Evolutionary conservation across 2,888 invertebrate genomes (phyloP).

Genomic region (Tenthredo amoena): DNA sequence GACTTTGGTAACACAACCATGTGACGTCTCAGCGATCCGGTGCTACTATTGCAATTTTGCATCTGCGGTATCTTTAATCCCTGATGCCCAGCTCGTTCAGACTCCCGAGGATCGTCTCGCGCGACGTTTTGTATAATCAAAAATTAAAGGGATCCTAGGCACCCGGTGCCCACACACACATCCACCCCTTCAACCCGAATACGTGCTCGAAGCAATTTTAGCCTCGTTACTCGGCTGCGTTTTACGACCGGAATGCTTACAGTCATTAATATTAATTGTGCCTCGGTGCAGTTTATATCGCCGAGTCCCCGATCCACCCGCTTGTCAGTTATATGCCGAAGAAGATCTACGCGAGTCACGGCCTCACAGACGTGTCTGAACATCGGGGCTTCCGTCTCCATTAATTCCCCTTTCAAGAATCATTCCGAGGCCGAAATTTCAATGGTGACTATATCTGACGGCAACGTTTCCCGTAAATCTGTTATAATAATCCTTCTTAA

Average conservation of each 20-base stretch:
- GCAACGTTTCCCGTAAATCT: not conserved
- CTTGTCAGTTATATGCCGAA: not conserved
- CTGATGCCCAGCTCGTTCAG: not conserved
- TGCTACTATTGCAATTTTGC: not conserved
- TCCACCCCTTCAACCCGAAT: not conserved
- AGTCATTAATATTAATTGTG: constrained; percentile 29
- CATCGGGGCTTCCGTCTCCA: not conserved
- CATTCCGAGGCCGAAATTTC: not conserved
- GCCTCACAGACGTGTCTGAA: not conserved
- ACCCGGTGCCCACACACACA: constrained; percentile 13
- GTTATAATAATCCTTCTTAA: constrained; percentile 65
- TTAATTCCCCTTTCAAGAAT: not conserved
- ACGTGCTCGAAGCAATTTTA: constrained; percentile 36
- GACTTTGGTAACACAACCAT: constrained; percentile 58
- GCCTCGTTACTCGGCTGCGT: constrained; percentile 18
- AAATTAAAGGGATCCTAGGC: constrained; percentile 34
- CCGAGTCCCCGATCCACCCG: not conserved
- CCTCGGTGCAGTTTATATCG: not conserved
- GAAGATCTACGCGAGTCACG: not conserved
- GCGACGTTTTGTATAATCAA: constrained; percentile 10
- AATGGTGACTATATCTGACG: constrained; percentile 21
- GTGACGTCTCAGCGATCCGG: constrained; percentile 28
- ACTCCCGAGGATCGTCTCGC: constrained; percentile 22
- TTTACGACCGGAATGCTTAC: not conserved
- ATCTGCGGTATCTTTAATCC: not conserved